Conservation (phyloP, 2,888 invertebrate genomes). For the Apamea crenata region DNA sequence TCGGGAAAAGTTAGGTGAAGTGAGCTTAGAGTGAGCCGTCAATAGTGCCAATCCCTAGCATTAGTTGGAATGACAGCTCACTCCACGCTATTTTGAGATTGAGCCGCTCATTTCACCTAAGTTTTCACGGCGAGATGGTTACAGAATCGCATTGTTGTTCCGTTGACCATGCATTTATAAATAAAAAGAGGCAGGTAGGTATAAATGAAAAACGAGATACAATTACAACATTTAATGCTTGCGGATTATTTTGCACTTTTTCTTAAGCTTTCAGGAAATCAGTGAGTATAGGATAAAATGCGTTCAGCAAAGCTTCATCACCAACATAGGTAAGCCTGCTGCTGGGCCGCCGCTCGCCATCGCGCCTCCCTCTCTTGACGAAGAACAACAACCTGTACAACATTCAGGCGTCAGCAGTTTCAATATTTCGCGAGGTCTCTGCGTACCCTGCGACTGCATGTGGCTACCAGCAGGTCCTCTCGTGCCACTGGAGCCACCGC, state of each 20-base stretch:
- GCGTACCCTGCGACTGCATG: conserved; percentile 36
- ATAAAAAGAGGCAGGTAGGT: background rate
- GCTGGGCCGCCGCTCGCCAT: conserved; percentile 74
- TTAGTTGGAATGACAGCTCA: too few species aligned
- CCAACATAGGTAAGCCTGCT: conserved; percentile 80
- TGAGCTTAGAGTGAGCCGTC: too few species aligned
- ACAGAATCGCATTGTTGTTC: too few species aligned
- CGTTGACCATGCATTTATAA: background rate
- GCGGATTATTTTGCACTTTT: conserved; percentile 79
- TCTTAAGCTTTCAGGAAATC: conserved; percentile 78
- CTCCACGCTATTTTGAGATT: too few species aligned
- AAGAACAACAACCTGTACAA: conserved; percentile 86
- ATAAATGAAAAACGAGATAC: conserved; percentile 48
- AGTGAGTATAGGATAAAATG: conserved; percentile 36
- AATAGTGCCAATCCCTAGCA: too few species aligned
- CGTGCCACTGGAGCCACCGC: conserved; percentile 52
- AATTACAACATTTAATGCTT: conserved; percentile 61
- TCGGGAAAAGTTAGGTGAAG: too few species aligned
- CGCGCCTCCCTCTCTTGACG: conserved; percentile 72
- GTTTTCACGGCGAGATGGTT: too few species aligned
- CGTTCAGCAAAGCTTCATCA: conserved; percentile 85
- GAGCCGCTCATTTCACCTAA: too few species aligned
- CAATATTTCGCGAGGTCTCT: conserved; percentile 68
- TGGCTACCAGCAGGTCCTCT: conserved; percentile 27
- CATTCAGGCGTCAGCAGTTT: conserved; percentile 78